Evolutionary conservation across 37 sponge, comb jelly and placozoan genomes (phyloP).

Genomic region (Diacarnus erythraeanus): DNA sequence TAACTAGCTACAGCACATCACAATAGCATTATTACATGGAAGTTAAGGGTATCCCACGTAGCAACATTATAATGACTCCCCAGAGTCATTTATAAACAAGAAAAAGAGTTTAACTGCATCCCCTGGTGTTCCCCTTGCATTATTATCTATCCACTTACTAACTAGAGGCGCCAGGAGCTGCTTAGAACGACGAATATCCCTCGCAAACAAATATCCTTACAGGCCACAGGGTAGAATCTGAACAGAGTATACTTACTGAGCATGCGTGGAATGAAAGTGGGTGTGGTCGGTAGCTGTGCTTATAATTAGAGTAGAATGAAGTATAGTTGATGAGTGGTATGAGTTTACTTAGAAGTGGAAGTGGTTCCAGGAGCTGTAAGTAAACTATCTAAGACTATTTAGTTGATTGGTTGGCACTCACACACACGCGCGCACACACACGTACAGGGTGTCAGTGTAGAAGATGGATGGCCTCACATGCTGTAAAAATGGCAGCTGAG

Average conservation of each 20-base stretch:
- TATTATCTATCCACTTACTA: not conserved
- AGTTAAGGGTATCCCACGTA: no score
- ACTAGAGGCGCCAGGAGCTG: not conserved
- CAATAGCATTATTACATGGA: no score
- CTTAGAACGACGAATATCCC: no score
- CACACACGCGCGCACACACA: not conserved
- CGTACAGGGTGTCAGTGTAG: not conserved
- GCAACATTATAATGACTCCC: no score
- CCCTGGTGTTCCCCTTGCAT: not conserved
- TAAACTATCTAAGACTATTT: no score
- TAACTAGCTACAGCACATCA: no score
- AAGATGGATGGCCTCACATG: not conserved
- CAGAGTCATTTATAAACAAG: no score
- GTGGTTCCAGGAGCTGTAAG: not conserved
- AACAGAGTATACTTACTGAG: not conserved
- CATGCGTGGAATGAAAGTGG: not conserved
- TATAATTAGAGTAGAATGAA: no score
- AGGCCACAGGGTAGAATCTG: not conserved
- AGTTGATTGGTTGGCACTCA: no score
- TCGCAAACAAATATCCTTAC: not conserved
- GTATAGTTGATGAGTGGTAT: not conserved
- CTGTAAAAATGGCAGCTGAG: not conserved
- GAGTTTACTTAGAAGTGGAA: not conserved
- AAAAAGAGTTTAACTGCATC: not conserved
- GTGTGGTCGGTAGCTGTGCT: not conserved